Conservation (phyloP, 2,888 invertebrate species). For the Oegoconia quadripuncta region DNA sequence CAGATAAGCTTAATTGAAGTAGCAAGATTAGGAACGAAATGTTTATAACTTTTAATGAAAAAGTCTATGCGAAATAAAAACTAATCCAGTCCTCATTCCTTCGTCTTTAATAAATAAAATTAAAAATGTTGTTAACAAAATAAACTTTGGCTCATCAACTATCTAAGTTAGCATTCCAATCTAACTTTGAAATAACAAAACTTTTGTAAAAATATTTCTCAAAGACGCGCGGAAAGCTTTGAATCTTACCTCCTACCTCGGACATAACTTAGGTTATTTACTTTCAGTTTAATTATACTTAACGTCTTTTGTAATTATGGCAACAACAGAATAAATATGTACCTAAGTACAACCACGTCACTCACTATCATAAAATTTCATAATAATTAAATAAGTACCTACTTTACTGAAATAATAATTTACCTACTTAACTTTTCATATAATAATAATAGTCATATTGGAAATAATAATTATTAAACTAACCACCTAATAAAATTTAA, state of each 20-base stretch:
- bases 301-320: too few relatives aligned
- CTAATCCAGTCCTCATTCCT: constrained; percentile 21
- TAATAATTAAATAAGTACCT: too few relatives aligned
- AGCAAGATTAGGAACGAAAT: background rate
- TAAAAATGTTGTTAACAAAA: constrained; percentile 41
- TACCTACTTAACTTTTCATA: too few relatives aligned
- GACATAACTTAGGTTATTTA: background rate
- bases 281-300: background rate
- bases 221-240: constrained; percentile 7
- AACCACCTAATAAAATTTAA: too few relatives aligned
- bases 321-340: too few relatives aligned
- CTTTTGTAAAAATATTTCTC: constrained; percentile 32
- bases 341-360: too few relatives aligned
- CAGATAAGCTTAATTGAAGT: too few relatives aligned
- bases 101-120: constrained; percentile 28
- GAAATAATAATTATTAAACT: too few relatives aligned
- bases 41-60: constrained; percentile 15
- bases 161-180: constrained; percentile 49
- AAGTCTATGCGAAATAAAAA: constrained; percentile 17
- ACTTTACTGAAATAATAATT: too few relatives aligned
- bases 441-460: too few relatives aligned
- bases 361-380: too few relatives aligned
- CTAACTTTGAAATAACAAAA: constrained; percentile 56
- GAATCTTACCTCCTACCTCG: background rate
- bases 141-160: constrained; percentile 38